A percentile compares a stretch with the other conserved stretches of the same genome.
phyloP scores from a whole-genome alignment of 1,140 invertebrate genomes.

The Drosophila oshimai region DNA sequence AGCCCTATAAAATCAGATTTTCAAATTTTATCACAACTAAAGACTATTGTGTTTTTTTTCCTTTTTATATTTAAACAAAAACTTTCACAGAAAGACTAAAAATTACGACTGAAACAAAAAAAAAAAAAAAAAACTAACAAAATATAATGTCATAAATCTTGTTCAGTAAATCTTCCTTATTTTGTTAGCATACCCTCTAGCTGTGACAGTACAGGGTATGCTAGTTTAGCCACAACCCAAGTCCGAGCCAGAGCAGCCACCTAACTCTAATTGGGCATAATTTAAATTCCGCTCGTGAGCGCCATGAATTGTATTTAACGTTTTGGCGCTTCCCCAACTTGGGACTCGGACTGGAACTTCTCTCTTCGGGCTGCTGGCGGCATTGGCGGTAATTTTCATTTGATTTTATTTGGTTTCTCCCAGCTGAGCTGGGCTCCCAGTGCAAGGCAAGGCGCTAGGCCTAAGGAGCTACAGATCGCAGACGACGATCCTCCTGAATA shows the following conservation, averaged over 20 bases:
- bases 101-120: too few species aligned
- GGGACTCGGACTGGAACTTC: slow-evolving; percentile 39
- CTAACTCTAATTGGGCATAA: slow-evolving; percentile 81
- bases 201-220: background rate
- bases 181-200: background rate
- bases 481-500: slow-evolving; percentile 49
- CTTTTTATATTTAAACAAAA: too few species aligned
- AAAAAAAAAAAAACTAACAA: too few species aligned
- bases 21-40: too few species aligned
- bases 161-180: too few species aligned
- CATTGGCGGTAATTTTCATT: slow-evolving; percentile 73
- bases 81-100: too few species aligned
- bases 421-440: slow-evolving; percentile 16
- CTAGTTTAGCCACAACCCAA: slow-evolving; percentile 4
- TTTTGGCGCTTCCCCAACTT: slow-evolving; percentile 78
- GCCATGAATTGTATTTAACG: slow-evolving; percentile 80
- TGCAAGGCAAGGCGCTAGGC: slow-evolving; percentile 19
- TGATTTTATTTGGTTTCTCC: slow-evolving; percentile 70
- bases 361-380: slow-evolving; percentile 24
- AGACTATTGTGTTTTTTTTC: too few species aligned
- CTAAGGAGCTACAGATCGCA: slow-evolving; percentile 33
- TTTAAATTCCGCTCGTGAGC: slow-evolving; percentile 80
- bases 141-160: too few species aligned
- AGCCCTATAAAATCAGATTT: too few species aligned
- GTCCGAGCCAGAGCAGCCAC: slow-evolving; percentile 51